Conservation (phyloP, 2,888 invertebrate species). For the Caprella mutica region DNA sequence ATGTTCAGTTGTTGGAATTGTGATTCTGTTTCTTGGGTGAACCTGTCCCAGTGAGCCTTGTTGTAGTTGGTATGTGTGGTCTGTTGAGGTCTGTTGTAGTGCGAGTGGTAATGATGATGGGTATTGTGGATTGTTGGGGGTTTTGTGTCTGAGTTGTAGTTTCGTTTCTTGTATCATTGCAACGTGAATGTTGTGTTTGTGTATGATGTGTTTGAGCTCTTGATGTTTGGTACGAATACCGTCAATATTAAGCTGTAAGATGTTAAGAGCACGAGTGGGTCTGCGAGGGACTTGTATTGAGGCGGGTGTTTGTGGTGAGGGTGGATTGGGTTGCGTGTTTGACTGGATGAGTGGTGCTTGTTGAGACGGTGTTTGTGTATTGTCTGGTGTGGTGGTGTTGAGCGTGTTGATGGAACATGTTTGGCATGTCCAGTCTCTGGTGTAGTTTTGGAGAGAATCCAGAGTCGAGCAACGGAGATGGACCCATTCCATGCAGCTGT, state of each 20-base stretch:
- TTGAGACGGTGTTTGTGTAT: background rate
- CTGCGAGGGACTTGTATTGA: background rate
- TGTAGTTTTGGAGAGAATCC: too few relatives aligned
- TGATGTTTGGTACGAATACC: background rate
- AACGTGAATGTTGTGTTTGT: background rate
- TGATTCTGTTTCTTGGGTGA: conserved; percentile 9
- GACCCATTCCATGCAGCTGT: too few relatives aligned
- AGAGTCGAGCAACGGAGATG: too few relatives aligned
- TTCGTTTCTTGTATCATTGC: background rate
- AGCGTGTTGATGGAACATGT: too few relatives aligned
- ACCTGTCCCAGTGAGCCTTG: conserved; percentile 4
- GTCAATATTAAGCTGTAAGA: background rate
- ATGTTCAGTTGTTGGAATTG: conserved; percentile 11
- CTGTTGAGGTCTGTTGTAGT: background rate
- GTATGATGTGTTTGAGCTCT: background rate
- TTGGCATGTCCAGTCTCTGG: too few relatives aligned
- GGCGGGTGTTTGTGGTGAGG: background rate
- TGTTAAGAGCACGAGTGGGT: background rate
- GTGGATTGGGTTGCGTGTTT: background rate
- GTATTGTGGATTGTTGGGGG: background rate
- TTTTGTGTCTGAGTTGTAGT: background rate
- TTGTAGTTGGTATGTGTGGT: conserved; percentile 12
- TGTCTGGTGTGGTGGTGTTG: background rate
- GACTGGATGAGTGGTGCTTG: background rate
- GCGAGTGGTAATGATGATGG: conserved; percentile 8